Percentiles rank a stretch among this genome's conserved stretches.
Evolutionary conservation across 2,888 invertebrate genomes (phyloP).

Genomic region (Clivina fossor): DNA sequence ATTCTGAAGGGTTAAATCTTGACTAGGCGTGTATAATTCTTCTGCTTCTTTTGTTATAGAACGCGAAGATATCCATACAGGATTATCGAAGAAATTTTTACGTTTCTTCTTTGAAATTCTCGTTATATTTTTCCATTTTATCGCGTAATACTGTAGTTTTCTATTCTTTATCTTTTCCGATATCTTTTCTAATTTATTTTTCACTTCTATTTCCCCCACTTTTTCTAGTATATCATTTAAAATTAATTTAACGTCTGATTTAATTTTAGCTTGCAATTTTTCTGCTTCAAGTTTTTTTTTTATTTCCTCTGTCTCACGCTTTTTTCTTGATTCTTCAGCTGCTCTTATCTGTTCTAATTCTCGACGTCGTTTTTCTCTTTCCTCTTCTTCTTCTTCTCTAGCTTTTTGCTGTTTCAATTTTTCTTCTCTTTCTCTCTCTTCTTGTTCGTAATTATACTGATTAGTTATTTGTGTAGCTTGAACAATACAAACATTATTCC

Average conservation of each 20-base stretch:
- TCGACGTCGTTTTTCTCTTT: slow-evolving; percentile 32
- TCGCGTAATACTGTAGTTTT: slow-evolving; percentile 51
- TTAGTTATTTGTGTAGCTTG: too few relatives aligned
- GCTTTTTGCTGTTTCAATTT: slow-evolving; percentile 26
- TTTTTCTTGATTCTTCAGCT: slow-evolving; percentile 38
- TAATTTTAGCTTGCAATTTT: slow-evolving; percentile 33
- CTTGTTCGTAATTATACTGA: too few relatives aligned
- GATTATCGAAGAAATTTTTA: slow-evolving; percentile 58
- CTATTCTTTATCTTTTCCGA: slow-evolving; percentile 48
- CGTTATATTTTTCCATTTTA: slow-evolving; percentile 54
- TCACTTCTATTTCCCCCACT: slow-evolving; percentile 48
- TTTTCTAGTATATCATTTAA: slow-evolving; percentile 48
- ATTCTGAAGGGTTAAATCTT: slow-evolving; percentile 53
- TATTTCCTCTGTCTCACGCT: slow-evolving; percentile 41
- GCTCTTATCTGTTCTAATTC: slow-evolving; percentile 31
- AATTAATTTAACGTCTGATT: slow-evolving; percentile 45
- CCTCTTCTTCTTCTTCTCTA: slow-evolving; percentile 34
- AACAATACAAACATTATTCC: too few relatives aligned
- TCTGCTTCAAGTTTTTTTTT: slow-evolving; percentile 42
- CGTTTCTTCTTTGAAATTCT: slow-evolving; percentile 53
- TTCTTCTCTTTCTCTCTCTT: slow-evolving; percentile 22
- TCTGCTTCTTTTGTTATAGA: slow-evolving; percentile 52
- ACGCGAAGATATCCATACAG: slow-evolving; percentile 57
- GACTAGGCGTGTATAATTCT: slow-evolving; percentile 53
- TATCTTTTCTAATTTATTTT: slow-evolving; percentile 51